A percentile compares a stretch with the other conserved stretches of the same genome.
Evolutionary conservation across 2,113 vertebrate genomes (phyloP).

Genomic region (Elanus axillaris): DNA sequence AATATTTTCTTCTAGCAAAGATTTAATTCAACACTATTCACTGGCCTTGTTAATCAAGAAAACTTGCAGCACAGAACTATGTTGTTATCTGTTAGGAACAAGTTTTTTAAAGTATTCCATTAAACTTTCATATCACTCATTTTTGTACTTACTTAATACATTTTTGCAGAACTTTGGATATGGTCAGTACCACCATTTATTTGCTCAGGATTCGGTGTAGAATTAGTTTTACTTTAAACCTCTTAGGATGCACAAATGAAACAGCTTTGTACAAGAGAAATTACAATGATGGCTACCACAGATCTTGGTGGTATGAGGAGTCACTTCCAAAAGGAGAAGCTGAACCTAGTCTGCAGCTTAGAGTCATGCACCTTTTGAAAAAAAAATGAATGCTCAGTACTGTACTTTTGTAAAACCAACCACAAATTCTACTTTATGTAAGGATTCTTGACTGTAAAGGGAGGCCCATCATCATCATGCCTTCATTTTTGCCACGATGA

Average conservation of each 20-base stretch:
- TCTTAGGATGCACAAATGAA: neutral
- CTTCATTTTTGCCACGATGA: accelerated
- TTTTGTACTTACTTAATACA: neutral
- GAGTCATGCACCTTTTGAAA: neutral
- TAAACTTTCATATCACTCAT: neutral
- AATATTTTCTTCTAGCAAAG: neutral
- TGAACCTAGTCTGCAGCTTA: neutral
- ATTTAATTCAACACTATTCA: neutral
- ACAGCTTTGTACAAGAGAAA: neutral
- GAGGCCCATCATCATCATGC: neutral
- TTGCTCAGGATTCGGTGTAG: neutral
- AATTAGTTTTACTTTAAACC: neutral
- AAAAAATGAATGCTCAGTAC: neutral
- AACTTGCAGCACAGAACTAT: neutral
- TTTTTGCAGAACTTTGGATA: neutral
- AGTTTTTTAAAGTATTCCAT: neutral
- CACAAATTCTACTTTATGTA: neutral
- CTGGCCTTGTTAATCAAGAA: neutral
- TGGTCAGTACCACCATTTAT: neutral
- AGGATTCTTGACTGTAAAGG: neutral
- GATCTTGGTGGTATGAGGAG: neutral
- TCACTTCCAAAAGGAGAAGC: neutral
- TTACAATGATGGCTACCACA: neutral
- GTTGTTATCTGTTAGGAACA: neutral
- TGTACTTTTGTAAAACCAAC: neutral